These are phyloP conservation scores for Sebastes aleutianus DNA, from an alignment of 2,797 vertebrate species.

Conservation along the genomic window DNA sequence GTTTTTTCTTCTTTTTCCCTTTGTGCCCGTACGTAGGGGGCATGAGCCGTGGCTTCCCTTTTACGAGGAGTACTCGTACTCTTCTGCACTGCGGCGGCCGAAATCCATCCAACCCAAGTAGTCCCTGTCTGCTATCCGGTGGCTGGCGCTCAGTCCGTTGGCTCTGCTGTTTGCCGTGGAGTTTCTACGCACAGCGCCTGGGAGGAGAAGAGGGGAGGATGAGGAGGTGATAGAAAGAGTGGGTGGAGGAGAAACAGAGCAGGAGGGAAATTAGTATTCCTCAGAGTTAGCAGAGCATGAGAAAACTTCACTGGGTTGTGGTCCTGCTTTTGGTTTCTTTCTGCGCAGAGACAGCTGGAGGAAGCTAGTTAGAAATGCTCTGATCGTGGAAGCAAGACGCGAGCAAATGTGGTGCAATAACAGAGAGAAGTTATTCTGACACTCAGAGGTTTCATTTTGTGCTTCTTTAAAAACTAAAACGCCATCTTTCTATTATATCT, in stretches of 20 bases:
- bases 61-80: constrained; percentile 93
- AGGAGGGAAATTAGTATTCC: constrained; percentile 19
- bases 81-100: constrained; percentile 93
- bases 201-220: background rate
- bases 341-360: background rate
- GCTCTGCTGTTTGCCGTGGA: constrained; percentile 83
- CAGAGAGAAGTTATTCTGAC: background rate
- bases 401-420: background rate
- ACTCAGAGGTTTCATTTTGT: background rate
- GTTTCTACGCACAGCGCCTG: constrained; percentile 88
- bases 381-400: background rate
- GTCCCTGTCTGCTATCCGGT: constrained; percentile 95
- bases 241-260: constrained; percentile 1
- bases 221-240: constrained; percentile 7
- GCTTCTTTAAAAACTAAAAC: background rate
- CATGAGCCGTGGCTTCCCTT: background rate
- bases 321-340: background rate
- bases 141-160: constrained; percentile 84
- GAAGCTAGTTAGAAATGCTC: background rate
- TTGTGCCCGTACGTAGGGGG: constrained; percentile 56
- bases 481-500: background rate
- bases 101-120: constrained; percentile 99
- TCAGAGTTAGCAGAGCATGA: background rate
- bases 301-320: background rate
- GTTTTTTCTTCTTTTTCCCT: constrained; percentile 19